Evolutionary conservation across 2,797 vertebrate genomes (phyloP), one percentile per base, ranked within the genome.

Genomic region (Heterohyrax brucei): DNA sequence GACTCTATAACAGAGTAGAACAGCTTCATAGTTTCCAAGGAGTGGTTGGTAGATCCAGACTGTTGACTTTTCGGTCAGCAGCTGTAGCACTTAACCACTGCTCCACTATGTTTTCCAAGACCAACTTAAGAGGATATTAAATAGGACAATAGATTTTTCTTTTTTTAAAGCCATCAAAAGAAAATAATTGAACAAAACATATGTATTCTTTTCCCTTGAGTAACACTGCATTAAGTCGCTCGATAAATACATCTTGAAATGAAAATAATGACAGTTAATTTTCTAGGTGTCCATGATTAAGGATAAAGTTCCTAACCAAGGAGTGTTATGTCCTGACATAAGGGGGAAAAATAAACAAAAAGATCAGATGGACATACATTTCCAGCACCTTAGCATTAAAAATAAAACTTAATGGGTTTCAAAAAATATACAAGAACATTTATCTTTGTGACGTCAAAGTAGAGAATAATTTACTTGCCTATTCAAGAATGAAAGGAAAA

Each of bases 341-440:
- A 56, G 53, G 53, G 14, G 53, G 53, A 16, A 56, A 56, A 56
- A 56, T 56, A 12, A 56, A 56, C 53, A 56, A 56, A 56, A 56
- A 56, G 53, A 16, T 10, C 50, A 53, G 50, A 78, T 18, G 64
- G 19, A 75, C 88, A 56, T 56, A 56, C 12, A 68, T 68, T 68
- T 94, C 46, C 61, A 87, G 81, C 5, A 72, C 22, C 68, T 96
- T 56, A 91, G 78, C 56, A 10, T 78, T 28, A 92, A 87, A 7
- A 77, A 44, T 61, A 68, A 89, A 64, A 94, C 1, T 39, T 68
- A 89, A 86, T 5, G 1, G 1, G 12, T 28, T 79, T 81, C 75
- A 24, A 21, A 8, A 72, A 56, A 95, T 90, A 94, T 14, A 16
- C 28, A 30, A 13, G 13, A 68, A 22, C 80, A n/a, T 39, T 39